Evolutionary conservation across 2,113 vertebrate species (phyloP), one percentile per base, ranked within the genome.

Genomic region (Acrocephalus kingi): DNA sequence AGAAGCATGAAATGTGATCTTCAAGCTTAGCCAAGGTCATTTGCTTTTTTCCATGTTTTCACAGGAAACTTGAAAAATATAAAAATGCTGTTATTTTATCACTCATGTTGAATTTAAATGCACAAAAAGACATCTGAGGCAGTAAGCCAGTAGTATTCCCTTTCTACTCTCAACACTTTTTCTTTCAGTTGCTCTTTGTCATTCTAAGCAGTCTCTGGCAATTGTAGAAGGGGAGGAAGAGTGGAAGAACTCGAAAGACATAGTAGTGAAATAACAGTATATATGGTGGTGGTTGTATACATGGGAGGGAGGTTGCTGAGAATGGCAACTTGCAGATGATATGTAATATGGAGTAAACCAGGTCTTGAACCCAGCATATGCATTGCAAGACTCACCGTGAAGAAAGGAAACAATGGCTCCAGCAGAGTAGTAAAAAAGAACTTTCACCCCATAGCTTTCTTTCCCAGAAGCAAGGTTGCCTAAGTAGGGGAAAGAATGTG

Each of bases 331-430:
- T 52, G 37, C 28, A 85, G 68, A 19, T 56, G 54, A 48, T 43
- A 2, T 0, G 0, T 25, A 10, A 25, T 55, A 15, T 28, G 14
- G 27, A 61, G 30, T 31, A 58, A 79, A 18, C 10, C 31, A 37
- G 17, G 28, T 64, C 41, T 17, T 77, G 19, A 62, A n/a, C 37
- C 11, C 41, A 49, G 18, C 13, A 15, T 37, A 25, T 69, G 20
- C 88, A 8, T 43, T 59, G 30, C 35, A 35, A 84, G 33, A 67
- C 21, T 23, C 48, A 14, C 49, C 9, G 0, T 33, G 12, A 89
- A 63, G 55, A 77, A 74, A 81, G 51, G 51, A 80, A 43, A 30
- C 16, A 48, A 28, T 4, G 13, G 27, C 27, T 79, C 20, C 54
- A 73, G n/a, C 35, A 86, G 41, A 75, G 14, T 25, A 61, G 13